Conservation (phyloP, 92 coral and sea anemone genomes). For the Ricordea florida region DNA sequence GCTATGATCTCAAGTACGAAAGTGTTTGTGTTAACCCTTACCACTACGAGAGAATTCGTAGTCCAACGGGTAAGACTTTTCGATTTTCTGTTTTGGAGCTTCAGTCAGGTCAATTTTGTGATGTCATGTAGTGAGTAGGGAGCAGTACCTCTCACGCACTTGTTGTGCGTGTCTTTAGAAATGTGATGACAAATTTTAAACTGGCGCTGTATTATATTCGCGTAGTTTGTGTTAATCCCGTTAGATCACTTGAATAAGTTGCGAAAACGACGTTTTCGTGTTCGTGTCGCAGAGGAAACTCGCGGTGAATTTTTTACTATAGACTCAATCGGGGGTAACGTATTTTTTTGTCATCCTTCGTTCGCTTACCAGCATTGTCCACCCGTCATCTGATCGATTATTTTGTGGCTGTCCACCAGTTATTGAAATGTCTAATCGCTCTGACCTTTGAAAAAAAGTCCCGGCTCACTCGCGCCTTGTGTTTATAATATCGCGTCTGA, state of each 20-base stretch:
- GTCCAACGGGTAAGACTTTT: conserved; percentile 90
- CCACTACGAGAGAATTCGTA: conserved; percentile 97
- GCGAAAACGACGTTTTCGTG: not conserved
- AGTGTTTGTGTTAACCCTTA: conserved; percentile 99
- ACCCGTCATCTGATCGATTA: not conserved
- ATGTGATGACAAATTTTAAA: conserved; percentile 31
- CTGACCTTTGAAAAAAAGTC: not conserved
- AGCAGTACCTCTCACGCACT: conserved; percentile 6
- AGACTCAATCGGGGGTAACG: conserved; percentile 65
- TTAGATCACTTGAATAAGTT: not conserved
- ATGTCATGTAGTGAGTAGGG: conserved; percentile 15
- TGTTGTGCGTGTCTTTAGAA: conserved; percentile 4
- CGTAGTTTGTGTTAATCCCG: not conserved
- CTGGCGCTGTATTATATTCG: not conserved
- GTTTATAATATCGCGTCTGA: not conserved
- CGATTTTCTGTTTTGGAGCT: not conserved
- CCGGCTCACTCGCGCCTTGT: not conserved
- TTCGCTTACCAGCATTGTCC: conserved; percentile 39
- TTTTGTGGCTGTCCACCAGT: not conserved
- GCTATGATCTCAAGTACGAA: conserved; percentile 97
- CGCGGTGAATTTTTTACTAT: not conserved
- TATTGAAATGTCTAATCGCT: not conserved
- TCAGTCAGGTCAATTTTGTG: conserved; percentile 34
- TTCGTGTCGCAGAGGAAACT: conserved; percentile 31
- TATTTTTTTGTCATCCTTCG: conserved; percentile 32